These are phyloP conservation scores for Microctonus hyperodae DNA, from an alignment of 2,888 invertebrate genomes.

Conservation along the genomic window DNA sequence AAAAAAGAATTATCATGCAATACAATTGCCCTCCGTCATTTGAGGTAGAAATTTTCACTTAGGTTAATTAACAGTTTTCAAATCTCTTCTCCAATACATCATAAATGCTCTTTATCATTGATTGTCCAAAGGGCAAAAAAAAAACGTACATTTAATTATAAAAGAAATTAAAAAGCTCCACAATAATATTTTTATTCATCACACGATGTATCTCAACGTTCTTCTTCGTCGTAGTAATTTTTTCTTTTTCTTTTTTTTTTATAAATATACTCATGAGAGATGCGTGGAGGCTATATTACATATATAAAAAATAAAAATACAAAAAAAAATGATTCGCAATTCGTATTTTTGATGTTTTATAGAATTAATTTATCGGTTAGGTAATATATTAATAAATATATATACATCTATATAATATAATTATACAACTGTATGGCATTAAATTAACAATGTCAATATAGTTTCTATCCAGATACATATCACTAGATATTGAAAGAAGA, in stretches of 20 bases:
- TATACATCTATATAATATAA: constrained; percentile 27
- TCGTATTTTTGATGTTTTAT: constrained; percentile 23
- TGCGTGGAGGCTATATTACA: constrained; percentile 9
- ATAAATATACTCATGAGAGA: not conserved
- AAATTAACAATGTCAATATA: constrained; percentile 48
- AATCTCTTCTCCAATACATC: constrained; percentile 4
- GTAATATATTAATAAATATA: not conserved
- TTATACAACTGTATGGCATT: constrained; percentile 40
- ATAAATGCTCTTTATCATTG: not conserved
- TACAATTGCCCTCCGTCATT: constrained; percentile 39
- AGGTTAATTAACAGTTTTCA: constrained; percentile 5
- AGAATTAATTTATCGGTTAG: not conserved
- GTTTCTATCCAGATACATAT: constrained; percentile 57
- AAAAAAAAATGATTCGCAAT: not conserved
- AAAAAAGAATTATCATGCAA: constrained; percentile 36
- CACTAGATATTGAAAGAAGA: constrained; percentile 43
- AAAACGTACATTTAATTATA: not conserved
- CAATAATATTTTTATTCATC: not conserved
- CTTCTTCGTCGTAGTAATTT: too few species aligned
- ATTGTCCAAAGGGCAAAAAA: constrained; percentile 18
- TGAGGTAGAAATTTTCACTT: constrained; percentile 12
- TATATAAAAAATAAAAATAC: not conserved
- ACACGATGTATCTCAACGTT: not conserved
- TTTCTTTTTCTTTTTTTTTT: constrained; percentile 9
- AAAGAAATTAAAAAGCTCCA: not conserved